Evolutionary conservation across 1,140 invertebrate species (phyloP).

Genomic region (Orius laevigatus): DNA sequence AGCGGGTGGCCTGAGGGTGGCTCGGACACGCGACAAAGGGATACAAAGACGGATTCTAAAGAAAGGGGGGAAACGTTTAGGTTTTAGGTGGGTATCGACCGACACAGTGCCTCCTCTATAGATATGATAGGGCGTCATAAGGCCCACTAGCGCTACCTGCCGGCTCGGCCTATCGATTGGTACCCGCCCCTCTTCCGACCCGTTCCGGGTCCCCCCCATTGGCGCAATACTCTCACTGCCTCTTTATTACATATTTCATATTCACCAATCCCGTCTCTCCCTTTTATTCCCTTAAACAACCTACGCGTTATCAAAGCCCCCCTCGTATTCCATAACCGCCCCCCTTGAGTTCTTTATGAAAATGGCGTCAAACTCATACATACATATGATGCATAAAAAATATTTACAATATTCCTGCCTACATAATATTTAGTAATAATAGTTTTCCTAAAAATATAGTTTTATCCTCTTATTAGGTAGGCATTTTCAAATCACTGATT

Average conservation of each 20-base stretch:
- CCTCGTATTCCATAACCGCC: background rate
- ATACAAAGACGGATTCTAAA: too few species aligned
- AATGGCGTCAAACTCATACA: background rate
- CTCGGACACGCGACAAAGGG: too few species aligned
- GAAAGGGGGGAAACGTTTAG: too few species aligned
- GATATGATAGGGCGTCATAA: constrained; percentile 12
- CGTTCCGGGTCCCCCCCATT: background rate
- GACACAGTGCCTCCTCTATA: constrained; percentile 1
- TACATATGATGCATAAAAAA: background rate
- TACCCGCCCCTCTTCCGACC: background rate
- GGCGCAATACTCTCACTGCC: background rate
- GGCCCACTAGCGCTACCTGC: constrained; percentile 9
- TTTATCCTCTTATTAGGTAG: too few species aligned
- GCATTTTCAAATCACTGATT: too few species aligned
- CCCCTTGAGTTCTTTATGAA: background rate
- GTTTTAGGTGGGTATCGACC: too few species aligned
- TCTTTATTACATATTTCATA: constrained; percentile 11
- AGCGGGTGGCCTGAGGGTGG: too few species aligned
- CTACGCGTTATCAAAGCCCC: background rate
- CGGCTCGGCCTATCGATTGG: constrained; percentile 6
- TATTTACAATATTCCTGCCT: background rate
- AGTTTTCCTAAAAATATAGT: constrained; percentile 1
- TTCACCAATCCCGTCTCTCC: constrained; percentile 1
- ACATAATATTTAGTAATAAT: background rate
- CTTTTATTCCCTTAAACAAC: constrained; percentile 4